Percentiles rank a stretch among this genome's conserved stretches.
Conservation (phyloP, 2,888 invertebrate species). For the Limnephilus marmoratus region DNA sequence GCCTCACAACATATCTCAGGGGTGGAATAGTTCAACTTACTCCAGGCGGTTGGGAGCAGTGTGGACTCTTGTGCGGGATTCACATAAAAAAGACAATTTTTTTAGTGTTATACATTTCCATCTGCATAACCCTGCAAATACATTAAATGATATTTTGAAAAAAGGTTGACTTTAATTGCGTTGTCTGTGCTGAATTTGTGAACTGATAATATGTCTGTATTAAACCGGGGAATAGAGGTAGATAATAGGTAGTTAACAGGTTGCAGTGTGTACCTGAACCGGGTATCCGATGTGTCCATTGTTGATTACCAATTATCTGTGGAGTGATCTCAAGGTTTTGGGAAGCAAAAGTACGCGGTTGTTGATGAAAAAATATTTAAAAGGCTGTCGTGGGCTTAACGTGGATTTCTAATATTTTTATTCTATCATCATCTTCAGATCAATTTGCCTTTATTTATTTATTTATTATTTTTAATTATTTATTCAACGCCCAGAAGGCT, state of each 20-base stretch:
- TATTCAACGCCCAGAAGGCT: too few species aligned
- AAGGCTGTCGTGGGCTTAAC: background rate
- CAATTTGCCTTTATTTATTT: background rate
- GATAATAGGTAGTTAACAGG: background rate
- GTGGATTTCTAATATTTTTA: background rate
- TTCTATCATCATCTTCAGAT: background rate
- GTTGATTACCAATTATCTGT: background rate
- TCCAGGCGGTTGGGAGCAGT: too few species aligned
- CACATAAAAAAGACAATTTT: too few species aligned
- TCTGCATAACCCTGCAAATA: background rate
- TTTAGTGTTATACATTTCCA: too few species aligned
- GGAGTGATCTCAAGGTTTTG: conserved; percentile 14
- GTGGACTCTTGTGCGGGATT: too few species aligned
- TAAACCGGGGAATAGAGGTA: background rate
- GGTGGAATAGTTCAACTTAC: too few species aligned
- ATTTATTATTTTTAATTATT: too few species aligned
- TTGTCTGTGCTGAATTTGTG: background rate
- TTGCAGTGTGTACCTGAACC: background rate
- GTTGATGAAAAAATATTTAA: background rate
- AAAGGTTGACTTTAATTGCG: background rate
- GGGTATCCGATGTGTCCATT: background rate
- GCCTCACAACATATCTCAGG: too few species aligned
- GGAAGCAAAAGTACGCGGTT: conserved; percentile 20
- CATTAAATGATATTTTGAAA: background rate
- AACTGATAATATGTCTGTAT: background rate